These are phyloP conservation scores for Semotilus atromaculatus DNA, from an alignment of 2,797 vertebrate genomes.

Conservation along the genomic window DNA sequence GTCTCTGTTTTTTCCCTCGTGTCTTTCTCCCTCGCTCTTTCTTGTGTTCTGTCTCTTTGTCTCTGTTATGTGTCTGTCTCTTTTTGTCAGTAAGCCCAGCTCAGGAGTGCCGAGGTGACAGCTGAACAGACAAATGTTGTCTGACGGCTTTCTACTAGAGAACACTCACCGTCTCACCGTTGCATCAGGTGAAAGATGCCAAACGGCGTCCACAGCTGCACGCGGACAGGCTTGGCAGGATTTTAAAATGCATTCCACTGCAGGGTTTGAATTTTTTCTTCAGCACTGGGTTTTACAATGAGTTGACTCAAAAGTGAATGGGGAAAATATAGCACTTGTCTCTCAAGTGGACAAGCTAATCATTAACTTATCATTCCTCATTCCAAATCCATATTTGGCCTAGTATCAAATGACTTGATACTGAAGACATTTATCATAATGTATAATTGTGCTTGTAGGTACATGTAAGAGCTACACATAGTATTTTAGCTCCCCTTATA, in stretches of 20 bases:
- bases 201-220: not conserved
- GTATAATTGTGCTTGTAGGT: not conserved
- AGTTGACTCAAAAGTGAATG: not conserved
- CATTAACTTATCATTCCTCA: not conserved
- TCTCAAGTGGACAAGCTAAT: not conserved
- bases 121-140: conserved; percentile 37
- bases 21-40: conserved; percentile 33
- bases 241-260: not conserved
- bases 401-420: not conserved
- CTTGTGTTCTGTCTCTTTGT: conserved; percentile 45
- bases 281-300: not conserved
- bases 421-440: not conserved
- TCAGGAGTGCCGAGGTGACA: conserved; percentile 46
- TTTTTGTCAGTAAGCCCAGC: conserved; percentile 35
- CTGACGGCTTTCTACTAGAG: conserved; percentile 26
- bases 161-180: conserved; percentile 33
- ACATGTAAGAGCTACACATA: not conserved
- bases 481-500: not conserved
- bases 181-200: conserved; percentile 30
- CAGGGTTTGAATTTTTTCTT: not conserved
- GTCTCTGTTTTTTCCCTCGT: conserved; percentile 12
- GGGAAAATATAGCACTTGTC: not conserved
- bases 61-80: conserved; percentile 23
- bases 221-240: not conserved
- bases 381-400: not conserved